Evolutionary conservation across 2,113 vertebrate species (phyloP).

Genomic region (Rhegmatorhina hoffmannsi): DNA sequence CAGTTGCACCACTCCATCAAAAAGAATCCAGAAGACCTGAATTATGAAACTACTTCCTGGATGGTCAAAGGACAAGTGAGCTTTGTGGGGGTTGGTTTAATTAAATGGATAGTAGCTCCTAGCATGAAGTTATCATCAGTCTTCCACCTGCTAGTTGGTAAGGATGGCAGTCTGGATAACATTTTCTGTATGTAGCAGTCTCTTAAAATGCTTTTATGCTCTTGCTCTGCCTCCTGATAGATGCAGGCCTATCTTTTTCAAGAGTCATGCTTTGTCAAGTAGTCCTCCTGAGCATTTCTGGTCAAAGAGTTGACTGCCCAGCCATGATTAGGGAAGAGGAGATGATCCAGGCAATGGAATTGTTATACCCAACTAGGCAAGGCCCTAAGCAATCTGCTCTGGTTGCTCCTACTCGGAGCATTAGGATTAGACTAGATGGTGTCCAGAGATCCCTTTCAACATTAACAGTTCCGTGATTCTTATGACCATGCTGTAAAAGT

Average conservation of each 20-base stretch:
- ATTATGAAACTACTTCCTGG: background rate
- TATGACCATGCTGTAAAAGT: background rate
- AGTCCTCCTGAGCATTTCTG: background rate
- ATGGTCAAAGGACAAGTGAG: background rate
- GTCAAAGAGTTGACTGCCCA: background rate
- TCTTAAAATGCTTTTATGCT: background rate
- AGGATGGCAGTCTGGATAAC: background rate
- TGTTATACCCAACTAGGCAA: background rate
- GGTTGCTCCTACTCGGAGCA: background rate
- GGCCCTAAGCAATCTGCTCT: background rate
- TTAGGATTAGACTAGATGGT: background rate
- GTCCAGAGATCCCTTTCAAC: background rate
- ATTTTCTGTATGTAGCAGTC: background rate
- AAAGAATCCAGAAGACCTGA: background rate
- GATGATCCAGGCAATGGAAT: background rate
- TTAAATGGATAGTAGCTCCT: background rate
- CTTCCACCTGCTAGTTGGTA: background rate
- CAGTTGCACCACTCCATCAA: background rate
- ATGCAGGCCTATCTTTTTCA: background rate
- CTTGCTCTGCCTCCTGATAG: background rate
- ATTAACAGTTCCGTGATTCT: background rate
- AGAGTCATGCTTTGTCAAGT: background rate
- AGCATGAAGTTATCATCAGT: background rate
- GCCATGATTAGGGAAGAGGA: background rate
- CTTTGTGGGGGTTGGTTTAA: background rate